Conservation (phyloP, 2,797 vertebrate genomes). For the Perodicticus potto region DNA sequence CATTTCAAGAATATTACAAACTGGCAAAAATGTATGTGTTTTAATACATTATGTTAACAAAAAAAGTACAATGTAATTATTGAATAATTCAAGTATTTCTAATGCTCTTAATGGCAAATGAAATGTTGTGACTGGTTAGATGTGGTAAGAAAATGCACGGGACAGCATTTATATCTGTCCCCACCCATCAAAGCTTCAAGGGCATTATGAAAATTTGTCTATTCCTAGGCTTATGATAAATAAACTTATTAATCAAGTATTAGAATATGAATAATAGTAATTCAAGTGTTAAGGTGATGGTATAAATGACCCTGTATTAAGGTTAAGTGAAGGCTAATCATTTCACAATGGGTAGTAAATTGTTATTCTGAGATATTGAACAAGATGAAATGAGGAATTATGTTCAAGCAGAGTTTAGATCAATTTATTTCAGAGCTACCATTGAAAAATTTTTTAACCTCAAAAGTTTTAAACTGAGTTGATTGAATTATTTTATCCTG, state of each 20-base stretch:
- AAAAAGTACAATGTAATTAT: background rate
- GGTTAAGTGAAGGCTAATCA: background rate
- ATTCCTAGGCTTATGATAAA: background rate
- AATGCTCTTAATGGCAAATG: background rate
- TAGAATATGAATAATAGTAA: background rate
- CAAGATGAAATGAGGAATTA: background rate
- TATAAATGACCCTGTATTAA: background rate
- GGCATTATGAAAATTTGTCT: background rate
- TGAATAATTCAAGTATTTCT: background rate
- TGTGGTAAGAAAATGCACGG: background rate
- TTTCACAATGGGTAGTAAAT: background rate
- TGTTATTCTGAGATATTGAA: background rate
- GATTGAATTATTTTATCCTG: background rate
- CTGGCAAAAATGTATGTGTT: background rate
- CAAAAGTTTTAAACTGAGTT: background rate
- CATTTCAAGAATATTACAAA: background rate
- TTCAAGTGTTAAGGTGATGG: background rate
- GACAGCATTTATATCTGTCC: background rate
- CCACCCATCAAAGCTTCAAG: background rate
- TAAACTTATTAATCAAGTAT: background rate
- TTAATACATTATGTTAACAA: background rate
- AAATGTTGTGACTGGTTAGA: background rate
- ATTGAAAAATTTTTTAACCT: background rate
- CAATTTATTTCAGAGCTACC: background rate
- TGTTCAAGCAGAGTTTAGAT: background rate